Evolutionary conservation across 1,140 invertebrate genomes (phyloP), one percentile per base, ranked within the genome.

Genomic region (Acromyrmex charruanus): DNA sequence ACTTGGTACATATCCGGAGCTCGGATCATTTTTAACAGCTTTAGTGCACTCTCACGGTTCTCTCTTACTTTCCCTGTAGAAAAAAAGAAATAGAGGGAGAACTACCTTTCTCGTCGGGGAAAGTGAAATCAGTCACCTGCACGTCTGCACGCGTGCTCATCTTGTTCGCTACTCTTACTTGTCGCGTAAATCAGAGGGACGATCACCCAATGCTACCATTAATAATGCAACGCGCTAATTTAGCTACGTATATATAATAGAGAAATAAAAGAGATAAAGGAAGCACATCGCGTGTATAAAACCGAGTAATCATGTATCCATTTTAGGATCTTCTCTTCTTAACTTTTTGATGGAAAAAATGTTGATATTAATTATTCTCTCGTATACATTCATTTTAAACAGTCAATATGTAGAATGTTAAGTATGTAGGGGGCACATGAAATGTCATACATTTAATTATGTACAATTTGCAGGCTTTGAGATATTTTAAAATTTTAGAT

Each of bases 111-210:
- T 65, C 87, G 71, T 84, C 86, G 66, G 91, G 87, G 91, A 92
- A 92, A 92, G 91, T 92, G 91, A 92, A 92, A 92, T 91, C 90
- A 85, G 87, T 89, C 85, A 84, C 55, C 55, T 88, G 89, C 85
- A 85, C 86, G 77, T 65, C 59, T 79, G 89, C 79, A 88, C 82
- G 89, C 90, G 85, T 85, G 87, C 77, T 87, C 89, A 90, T 89
- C 89, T 88, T 88, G 74, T 81, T 81, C 65, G 71, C 66, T 74
- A 39, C 65, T 87, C 59, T 80, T 87, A 66, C 85, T 77, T 89
- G 85, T 90, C 87, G 79, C 85, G 87, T 91, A 85, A 89, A 91
- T 91, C 79, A 89, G 77, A 79, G 14, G 31, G 25, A 79, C 53
- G 80, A 79, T 77, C 66, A 28, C 6, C 84, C 66, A 65, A 84